These are phyloP conservation scores for Holocentrus rufus DNA, from an alignment of 2,797 vertebrate genomes.

Conservation along the genomic window DNA sequence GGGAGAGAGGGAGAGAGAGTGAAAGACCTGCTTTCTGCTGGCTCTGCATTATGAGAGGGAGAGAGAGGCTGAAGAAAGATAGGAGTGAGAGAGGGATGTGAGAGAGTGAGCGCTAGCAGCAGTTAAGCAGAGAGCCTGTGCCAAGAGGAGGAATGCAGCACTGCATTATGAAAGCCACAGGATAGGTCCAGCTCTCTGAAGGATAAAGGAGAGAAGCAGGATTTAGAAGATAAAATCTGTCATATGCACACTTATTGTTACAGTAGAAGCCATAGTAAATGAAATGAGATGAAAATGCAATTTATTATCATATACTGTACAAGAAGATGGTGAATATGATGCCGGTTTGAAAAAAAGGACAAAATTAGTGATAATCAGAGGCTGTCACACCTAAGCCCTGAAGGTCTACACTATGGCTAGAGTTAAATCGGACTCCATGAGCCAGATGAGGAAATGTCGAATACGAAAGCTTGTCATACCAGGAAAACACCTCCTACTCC, in stretches of 20 bases:
- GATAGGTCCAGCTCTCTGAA: slow-evolving; percentile 66
- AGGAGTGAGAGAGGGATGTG: slow-evolving; percentile 60
- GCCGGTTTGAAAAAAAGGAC: background rate
- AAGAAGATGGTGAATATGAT: background rate
- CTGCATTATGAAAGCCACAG: slow-evolving; percentile 83
- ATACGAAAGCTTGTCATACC: slow-evolving; percentile 18
- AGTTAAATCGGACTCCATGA: slow-evolving; percentile 18
- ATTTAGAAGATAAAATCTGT: slow-evolving; percentile 48
- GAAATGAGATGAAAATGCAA: slow-evolving; percentile 30
- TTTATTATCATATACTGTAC: background rate
- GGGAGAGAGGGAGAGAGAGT: slow-evolving; percentile 50
- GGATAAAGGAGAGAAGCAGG: slow-evolving; percentile 48
- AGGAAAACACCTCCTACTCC: slow-evolving; percentile 43
- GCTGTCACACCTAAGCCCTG: background rate
- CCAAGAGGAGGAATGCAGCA: slow-evolving; percentile 85
- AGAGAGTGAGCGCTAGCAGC: slow-evolving; percentile 78
- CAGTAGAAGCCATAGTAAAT: slow-evolving; percentile 19
- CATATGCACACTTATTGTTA: slow-evolving; percentile 13
- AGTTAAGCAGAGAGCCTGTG: slow-evolving; percentile 81
- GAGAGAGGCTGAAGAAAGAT: slow-evolving; percentile 67
- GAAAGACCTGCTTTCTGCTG: slow-evolving; percentile 79
- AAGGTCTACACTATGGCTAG: background rate
- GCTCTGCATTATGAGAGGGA: slow-evolving; percentile 84
- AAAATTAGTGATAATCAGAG: slow-evolving; percentile 10
- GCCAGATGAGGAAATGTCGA: slow-evolving; percentile 20